A percentile compares a stretch with the other conserved stretches of the same genome.
Conservation (phyloP, 2,797 vertebrate species). For the Yasuhikotakia modesta region DNA sequence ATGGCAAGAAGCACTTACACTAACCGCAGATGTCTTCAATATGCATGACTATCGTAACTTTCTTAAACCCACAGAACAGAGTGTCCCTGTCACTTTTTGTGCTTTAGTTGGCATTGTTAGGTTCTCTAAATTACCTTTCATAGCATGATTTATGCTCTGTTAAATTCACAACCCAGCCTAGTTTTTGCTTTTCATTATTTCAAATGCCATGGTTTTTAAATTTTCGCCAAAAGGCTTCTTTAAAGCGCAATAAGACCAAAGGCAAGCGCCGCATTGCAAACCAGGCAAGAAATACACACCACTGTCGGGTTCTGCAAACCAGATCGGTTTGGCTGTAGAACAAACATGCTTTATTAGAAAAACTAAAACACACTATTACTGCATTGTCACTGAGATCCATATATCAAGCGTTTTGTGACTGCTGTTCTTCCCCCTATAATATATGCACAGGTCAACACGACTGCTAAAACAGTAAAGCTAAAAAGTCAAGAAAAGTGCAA, state of each 20-base stretch:
- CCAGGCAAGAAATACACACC: neutral
- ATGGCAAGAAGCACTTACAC: conserved; percentile 33
- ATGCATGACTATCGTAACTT: conserved; percentile 28
- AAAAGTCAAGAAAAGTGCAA: conserved; percentile 40
- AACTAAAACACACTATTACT: conserved; percentile 26
- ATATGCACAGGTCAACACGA: conserved; percentile 45
- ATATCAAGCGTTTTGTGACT: conserved; percentile 23
- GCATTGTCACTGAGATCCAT: conserved; percentile 2
- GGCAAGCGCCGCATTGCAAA: neutral
- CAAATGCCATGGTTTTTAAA: conserved; percentile 18
- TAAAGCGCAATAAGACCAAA: conserved; percentile 33
- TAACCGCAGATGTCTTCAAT: conserved; percentile 50
- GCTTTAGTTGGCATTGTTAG: conserved; percentile 52
- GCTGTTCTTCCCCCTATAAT: conserved; percentile 6
- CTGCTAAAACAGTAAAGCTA: conserved; percentile 5
- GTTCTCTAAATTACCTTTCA: conserved; percentile 43
- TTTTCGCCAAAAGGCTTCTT: conserved; percentile 12
- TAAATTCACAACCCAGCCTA: conserved; percentile 29
- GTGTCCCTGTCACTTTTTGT: conserved; percentile 48
- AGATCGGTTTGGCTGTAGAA: conserved; percentile 16
- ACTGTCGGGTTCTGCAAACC: conserved; percentile 24
- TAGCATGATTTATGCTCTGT: conserved; percentile 32
- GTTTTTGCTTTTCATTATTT: conserved; percentile 36
- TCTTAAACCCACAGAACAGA: conserved; percentile 30
- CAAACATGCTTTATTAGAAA: conserved; percentile 34